Conservation (phyloP, 2,888 invertebrate species). For the Meteorus cinctellus region DNA sequence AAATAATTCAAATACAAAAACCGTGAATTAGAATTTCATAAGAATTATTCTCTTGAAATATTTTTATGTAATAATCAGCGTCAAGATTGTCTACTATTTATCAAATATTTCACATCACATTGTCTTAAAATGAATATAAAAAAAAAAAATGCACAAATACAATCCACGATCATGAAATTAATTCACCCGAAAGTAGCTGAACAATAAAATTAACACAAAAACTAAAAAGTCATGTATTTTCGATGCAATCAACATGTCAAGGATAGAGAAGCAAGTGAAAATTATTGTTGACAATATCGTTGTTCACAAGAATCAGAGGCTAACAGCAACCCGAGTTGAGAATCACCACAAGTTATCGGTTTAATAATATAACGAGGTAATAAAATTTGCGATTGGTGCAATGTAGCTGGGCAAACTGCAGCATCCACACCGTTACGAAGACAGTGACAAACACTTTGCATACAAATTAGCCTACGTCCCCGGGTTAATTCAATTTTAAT, state of each 20-base stretch:
- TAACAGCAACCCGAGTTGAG: not conserved
- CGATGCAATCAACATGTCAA: no score
- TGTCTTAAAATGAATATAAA: no score
- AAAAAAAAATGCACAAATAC: no score
- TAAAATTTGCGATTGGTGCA: conserved; percentile 21
- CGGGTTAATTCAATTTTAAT: not conserved
- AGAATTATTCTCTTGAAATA: no score
- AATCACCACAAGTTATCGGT: conserved; percentile 6
- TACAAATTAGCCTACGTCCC: not conserved
- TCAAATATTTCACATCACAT: no score
- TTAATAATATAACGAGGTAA: conserved; percentile 23
- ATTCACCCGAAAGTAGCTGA: no score
- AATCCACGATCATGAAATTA: no score
- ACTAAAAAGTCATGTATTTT: not conserved
- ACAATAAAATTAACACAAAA: not conserved
- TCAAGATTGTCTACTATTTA: no score
- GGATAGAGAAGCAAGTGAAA: not conserved
- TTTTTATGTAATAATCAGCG: no score
- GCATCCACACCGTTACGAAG: not conserved
- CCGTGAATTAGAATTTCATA: no score
- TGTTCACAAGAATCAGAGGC: not conserved
- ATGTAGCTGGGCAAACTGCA: not conserved
- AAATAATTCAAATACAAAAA: no score
- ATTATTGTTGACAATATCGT: not conserved
- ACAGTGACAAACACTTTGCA: not conserved